phyloP scores from a whole-genome alignment of 1,140 invertebrate genomes.

The Andrena cerasifolii region DNA sequence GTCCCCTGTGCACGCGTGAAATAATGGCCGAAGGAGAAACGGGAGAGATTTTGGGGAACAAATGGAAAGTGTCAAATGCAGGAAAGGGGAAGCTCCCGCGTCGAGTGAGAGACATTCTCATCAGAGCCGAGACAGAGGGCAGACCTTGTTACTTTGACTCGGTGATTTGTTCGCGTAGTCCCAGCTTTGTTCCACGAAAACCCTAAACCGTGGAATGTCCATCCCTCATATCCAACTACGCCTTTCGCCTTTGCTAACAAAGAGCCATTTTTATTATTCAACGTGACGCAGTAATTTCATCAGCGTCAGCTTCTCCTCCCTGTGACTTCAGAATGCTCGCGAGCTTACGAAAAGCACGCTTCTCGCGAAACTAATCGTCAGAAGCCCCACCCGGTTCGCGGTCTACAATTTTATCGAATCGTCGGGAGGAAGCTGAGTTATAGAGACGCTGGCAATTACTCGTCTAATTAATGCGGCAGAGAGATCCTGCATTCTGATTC shows the following conservation, averaged over 20 bases:
- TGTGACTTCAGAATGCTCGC: not conserved
- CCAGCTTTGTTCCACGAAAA: conserved; percentile 3
- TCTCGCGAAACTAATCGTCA: conserved; percentile 6
- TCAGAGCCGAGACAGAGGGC: conserved; percentile 27
- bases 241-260: not conserved
- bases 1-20: not conserved
- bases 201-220: not conserved
- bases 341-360: not conserved
- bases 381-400: not conserved
- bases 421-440: conserved; percentile 20
- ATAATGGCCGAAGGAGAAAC: conserved; percentile 12
- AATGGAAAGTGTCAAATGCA: conserved; percentile 42
- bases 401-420: conserved; percentile 5
- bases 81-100: conserved; percentile 25
- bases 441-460: conserved; percentile 44
- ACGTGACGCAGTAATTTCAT: no score
- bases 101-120: conserved; percentile 30
- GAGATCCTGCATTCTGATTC: conserved; percentile 36
- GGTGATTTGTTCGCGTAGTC: conserved; percentile 23
- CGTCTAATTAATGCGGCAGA: conserved; percentile 38
- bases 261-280: not conserved
- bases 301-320: no score
- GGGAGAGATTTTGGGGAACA: conserved; percentile 35
- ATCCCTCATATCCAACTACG: not conserved
- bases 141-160: conserved; percentile 26